Base-by-base conservation (phyloP, 1,140 invertebrate genomes). In the Micrasema longulum region DNA sequence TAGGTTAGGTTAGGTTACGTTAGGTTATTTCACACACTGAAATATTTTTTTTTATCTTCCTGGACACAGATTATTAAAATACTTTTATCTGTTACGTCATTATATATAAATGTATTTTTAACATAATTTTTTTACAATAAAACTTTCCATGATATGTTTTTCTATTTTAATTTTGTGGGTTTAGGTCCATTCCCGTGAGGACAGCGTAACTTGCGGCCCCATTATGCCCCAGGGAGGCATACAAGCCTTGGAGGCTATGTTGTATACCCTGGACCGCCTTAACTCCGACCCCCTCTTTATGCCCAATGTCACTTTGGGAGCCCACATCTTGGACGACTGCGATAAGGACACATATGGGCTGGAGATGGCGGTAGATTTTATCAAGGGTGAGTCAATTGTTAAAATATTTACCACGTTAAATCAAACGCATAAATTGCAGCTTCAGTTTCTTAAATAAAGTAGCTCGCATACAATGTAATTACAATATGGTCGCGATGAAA, bases 331-430 rank as follows among this genome's bases (percentile, higher is more conserved):
- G 57, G 96, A 98, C 79, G 97, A 98, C 81, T 98, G 97, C 83
- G 96, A 98, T 83, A 94, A 95, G 83, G 96, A 98, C 80, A 98
- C 96, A 1, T 97, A 97, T 80, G 96, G 97, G 4, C 84, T 98
- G 38, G 96, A 98, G 78, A 97, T 98, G 91, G 94, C 96, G 6
- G 93, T 98, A 6, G 96, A 98, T 82, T 98, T 98, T 80, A 98
- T 98, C 71, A 96, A 97, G 92, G 96, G 96, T 97, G 84, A 87
- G 90, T 78, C 22, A n/a, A 12, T 43, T 45, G 50, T 36, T 1
- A 9, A 18, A 35, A 48, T n/a, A 14, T 48, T 48, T 48, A 1
- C 9, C 48, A 31, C 0, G n/a, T 14, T 16, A 14, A 7, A 45
- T 1, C 18, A 0, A 14, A 45, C 18, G 5, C 5, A 14, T 45